Conservation (phyloP, 2,888 invertebrate genomes). For the Agriopis aurantiaria region DNA sequence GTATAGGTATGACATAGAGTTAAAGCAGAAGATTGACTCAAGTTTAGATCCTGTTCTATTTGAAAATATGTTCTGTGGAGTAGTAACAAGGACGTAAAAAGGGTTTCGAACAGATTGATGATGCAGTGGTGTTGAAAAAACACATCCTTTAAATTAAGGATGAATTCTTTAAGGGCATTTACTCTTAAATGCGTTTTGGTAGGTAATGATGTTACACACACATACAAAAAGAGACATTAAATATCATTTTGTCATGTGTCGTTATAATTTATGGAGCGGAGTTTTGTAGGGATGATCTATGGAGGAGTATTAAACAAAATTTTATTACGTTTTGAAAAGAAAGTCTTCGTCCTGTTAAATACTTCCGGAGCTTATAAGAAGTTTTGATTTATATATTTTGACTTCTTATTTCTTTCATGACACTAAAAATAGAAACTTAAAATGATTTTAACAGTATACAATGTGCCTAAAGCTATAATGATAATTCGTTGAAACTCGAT, state of each 20-base stretch:
- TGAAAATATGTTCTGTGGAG: slow-evolving; percentile 25
- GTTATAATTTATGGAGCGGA: slow-evolving; percentile 69
- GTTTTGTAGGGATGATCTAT: slow-evolving; percentile 70
- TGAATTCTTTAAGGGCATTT: slow-evolving; percentile 65
- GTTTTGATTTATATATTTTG: slow-evolving; percentile 33
- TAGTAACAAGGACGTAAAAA: slow-evolving; percentile 80
- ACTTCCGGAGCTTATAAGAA: slow-evolving; percentile 58
- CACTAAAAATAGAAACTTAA: background rate
- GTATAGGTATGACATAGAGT: too few relatives aligned
- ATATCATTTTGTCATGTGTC: slow-evolving; percentile 82
- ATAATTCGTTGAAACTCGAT: background rate
- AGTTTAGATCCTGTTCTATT: slow-evolving; percentile 29
- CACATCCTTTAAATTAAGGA: slow-evolving; percentile 78
- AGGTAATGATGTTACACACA: slow-evolving; percentile 75
- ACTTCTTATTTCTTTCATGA: slow-evolving; percentile 18
- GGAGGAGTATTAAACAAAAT: slow-evolving; percentile 66
- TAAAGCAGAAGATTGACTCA: background rate
- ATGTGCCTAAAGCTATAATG: slow-evolving; percentile 3
- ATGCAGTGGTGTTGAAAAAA: slow-evolving; percentile 75
- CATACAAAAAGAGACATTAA: slow-evolving; percentile 74
- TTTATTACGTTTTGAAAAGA: slow-evolving; percentile 70
- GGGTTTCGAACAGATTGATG: slow-evolving; percentile 76
- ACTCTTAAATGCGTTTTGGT: slow-evolving; percentile 77
- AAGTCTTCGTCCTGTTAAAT: slow-evolving; percentile 60
- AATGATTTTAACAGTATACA: background rate